Evolutionary conservation across 2,797 vertebrate species (phyloP).

Genomic region (Chlorospingus semifuscus): DNA sequence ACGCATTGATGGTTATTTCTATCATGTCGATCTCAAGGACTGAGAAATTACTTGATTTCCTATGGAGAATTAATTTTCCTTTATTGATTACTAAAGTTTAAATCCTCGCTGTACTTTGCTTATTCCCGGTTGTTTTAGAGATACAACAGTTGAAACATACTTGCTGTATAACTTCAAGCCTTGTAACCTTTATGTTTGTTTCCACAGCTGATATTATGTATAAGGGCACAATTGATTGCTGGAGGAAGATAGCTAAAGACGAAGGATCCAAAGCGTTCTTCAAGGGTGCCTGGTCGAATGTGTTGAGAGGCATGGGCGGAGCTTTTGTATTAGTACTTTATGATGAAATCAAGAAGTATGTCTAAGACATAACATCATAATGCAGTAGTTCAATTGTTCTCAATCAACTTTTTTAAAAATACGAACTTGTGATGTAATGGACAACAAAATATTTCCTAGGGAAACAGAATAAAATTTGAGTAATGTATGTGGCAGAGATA

Average conservation of each 20-base stretch:
- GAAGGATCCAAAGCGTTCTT: constrained; percentile 95
- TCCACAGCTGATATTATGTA: constrained; percentile 98
- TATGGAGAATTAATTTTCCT: not conserved
- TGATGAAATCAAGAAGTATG: constrained; percentile 97
- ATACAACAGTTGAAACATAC: not conserved
- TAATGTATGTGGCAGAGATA: constrained; percentile 53
- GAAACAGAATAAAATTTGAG: constrained; percentile 64
- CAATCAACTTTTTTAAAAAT: constrained; percentile 73
- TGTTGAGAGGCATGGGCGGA: constrained; percentile 96
- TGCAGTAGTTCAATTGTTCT: constrained; percentile 69
- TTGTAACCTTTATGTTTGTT: constrained; percentile 49
- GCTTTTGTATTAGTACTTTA: constrained; percentile 98
- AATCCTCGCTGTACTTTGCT: not conserved
- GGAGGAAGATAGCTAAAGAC: constrained; percentile 95
- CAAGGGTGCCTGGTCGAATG: constrained; percentile 99
- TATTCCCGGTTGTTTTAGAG: not conserved
- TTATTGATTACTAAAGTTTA: not conserved
- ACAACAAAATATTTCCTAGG: constrained; percentile 78
- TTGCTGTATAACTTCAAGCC: not conserved
- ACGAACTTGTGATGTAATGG: constrained; percentile 72
- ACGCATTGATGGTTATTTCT: not conserved
- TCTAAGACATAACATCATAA: constrained; percentile 76
- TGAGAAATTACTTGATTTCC: not conserved
- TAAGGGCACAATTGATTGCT: constrained; percentile 95
- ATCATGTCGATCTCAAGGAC: not conserved